Base-by-base conservation (phyloP, 2,888 invertebrate genomes). In the Lepas anatifera region DNA sequence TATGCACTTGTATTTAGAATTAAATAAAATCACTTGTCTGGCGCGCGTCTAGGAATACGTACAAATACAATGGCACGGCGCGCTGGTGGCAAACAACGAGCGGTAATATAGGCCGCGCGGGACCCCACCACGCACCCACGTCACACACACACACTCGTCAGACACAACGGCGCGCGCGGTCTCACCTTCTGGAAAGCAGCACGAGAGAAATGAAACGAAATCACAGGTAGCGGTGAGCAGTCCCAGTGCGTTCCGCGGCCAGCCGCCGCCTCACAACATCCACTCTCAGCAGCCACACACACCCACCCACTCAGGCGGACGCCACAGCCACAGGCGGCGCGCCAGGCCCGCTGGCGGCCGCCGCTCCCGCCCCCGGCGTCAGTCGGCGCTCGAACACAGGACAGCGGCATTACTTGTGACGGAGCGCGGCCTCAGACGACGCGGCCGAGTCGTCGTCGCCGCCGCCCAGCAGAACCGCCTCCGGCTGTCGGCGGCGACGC, bases 401-500 rank as follows among this genome's bases (percentile, higher is more conserved):
- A n/a, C n/a, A n/a, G n/a, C n/a, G n/a, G n/a, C n/a, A n/a, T n/a
- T n/a, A n/a, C n/a, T n/a, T n/a, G n/a, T 7, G 25, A 10, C 48
- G 48, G 48, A 2, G 58, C 22, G 58, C 11, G 58, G 32, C 58
- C 18, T 2, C 25, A 18, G 58, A 35, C 22, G 32, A 32, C 2
- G 58, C 32, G 58, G 18, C 25, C 18, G 58, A 58, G 32, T 18
- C 11, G 0, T 32, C 32, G 35, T 22, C 25, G 16, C 32, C 32
- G 35, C 25, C 13, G 76, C 85, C 84, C 77, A 85, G 84, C 75
- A 86, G 80, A 78, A 86, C 80, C 72, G 85, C 85, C 72, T 85
- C 85, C 75, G 84, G 85, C 78, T 85, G 85, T 78, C 85, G 83
- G 80, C 85, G 86, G 77, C 85, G 85, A 80, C 84, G 85, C 81